A percentile compares a stretch with the other conserved stretches of the same genome.
Conservation (phyloP, 2,797 vertebrate genomes). For the Philypnodon macrostomus region DNA sequence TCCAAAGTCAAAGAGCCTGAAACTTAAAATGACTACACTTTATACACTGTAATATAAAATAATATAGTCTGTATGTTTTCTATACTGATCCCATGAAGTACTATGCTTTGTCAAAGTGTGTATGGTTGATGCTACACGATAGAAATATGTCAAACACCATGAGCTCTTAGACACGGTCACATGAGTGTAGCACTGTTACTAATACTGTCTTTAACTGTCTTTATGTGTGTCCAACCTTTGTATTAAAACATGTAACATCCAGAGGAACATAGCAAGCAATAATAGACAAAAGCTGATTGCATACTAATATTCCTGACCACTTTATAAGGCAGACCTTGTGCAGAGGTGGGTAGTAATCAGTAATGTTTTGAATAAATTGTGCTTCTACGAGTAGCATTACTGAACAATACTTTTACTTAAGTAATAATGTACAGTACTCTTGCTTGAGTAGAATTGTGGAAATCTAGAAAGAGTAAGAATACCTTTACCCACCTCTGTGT, state of each 20-base stretch:
- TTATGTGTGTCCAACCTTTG: conserved; percentile 1
- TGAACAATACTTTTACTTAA: too few species aligned
- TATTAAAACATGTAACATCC: not conserved
- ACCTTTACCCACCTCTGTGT: too few species aligned
- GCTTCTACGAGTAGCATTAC: too few species aligned
- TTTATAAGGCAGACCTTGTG: too few species aligned
- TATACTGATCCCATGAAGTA: not conserved
- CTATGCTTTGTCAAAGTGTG: conserved; percentile 4
- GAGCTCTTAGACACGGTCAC: conserved; percentile 13
- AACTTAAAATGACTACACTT: not conserved
- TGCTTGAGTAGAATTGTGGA: too few species aligned
- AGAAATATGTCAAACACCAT: conserved; percentile 10
- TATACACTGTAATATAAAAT: not conserved
- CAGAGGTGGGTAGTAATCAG: too few species aligned
- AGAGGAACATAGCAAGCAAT: conserved; percentile 15
- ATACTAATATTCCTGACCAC: too few species aligned
- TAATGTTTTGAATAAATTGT: too few species aligned
- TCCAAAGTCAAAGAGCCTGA: not conserved
- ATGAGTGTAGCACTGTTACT: conserved; percentile 15
- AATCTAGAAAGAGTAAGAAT: too few species aligned
- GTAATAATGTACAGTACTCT: too few species aligned
- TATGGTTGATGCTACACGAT: not conserved
- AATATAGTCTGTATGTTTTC: too few species aligned
- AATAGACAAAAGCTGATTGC: too few species aligned
- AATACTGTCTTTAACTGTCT: conserved; percentile 1